A percentile compares a stretch with the other conserved stretches of the same genome.
These are phyloP conservation scores for Sycophila texana DNA, from an alignment of 2,888 invertebrate species.

Conservation along the genomic window DNA sequence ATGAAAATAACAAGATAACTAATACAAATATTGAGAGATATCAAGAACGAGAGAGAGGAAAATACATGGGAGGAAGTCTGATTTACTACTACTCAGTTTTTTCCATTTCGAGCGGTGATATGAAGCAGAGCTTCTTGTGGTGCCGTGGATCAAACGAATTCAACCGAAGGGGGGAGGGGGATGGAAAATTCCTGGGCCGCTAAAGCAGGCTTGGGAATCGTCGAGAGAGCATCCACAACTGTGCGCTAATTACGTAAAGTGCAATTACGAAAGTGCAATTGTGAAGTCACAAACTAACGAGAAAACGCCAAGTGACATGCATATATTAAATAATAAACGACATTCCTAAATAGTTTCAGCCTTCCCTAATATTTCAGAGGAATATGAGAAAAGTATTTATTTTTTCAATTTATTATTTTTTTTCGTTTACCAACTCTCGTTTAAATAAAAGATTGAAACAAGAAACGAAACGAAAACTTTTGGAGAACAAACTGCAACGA, in stretches of 20 bases:
- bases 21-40: too few relatives aligned
- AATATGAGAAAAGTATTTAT: too few relatives aligned
- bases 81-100: not conserved
- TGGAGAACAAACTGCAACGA: too few relatives aligned
- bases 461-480: too few relatives aligned
- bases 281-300: constrained; percentile 29
- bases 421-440: too few relatives aligned
- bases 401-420: too few relatives aligned
- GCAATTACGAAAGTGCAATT: constrained; percentile 47
- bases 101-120: not conserved
- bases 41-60: too few relatives aligned
- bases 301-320: not conserved
- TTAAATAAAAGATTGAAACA: too few relatives aligned
- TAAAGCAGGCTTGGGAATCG: not conserved
- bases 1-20: too few relatives aligned
- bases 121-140: not conserved
- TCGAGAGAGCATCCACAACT: constrained; percentile 31
- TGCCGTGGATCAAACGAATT: constrained; percentile 31
- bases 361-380: not conserved
- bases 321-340: not conserved
- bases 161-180: not conserved
- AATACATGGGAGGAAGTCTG: too few relatives aligned
- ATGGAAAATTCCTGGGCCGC: not conserved
- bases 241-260: constrained; percentile 49
- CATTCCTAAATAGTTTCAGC: constrained; percentile 13